Percentiles rank a stretch among this genome's conserved stretches.
Conservation (phyloP, 1,140 invertebrate species). For the Brachionus asplanchnoidis region DNA sequence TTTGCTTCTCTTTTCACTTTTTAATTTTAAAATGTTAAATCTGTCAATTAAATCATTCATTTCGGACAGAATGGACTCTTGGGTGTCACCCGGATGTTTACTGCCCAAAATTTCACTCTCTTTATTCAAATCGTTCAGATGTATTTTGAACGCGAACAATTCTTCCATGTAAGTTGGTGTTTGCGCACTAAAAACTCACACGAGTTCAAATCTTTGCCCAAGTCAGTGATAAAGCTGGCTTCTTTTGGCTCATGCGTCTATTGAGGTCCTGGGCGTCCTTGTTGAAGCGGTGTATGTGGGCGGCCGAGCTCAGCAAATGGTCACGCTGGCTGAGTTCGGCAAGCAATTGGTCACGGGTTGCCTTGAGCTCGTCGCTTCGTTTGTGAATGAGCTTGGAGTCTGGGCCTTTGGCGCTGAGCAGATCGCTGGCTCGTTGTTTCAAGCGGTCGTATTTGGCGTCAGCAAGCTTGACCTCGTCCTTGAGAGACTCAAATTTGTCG, state of each 20-base stretch:
- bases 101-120: neutral
- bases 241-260: slow-evolving; percentile 3
- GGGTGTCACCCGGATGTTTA: slow-evolving; percentile 26
- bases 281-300: slow-evolving; percentile 18
- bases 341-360: neutral
- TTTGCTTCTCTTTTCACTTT: neutral
- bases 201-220: neutral
- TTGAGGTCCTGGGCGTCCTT: slow-evolving; percentile 23
- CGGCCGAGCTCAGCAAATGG: neutral
- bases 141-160: neutral
- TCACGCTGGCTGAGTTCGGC: neutral
- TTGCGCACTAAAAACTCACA: slow-evolving; percentile 31
- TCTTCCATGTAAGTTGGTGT: slow-evolving; percentile 10
- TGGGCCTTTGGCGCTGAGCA: neutral
- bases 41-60: slow-evolving; percentile 13
- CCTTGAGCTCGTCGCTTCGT: slow-evolving; percentile 2
- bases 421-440: neutral
- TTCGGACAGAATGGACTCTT: neutral
- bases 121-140: slow-evolving; percentile 12
- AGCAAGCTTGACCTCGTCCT: neutral
- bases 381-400: neutral
- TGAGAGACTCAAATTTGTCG: neutral
- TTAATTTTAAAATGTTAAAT: neutral
- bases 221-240: neutral
- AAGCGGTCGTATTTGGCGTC: neutral